These are phyloP conservation scores for Tipula unca DNA, from an alignment of 2,888 invertebrate genomes.

Conservation along the genomic window DNA sequence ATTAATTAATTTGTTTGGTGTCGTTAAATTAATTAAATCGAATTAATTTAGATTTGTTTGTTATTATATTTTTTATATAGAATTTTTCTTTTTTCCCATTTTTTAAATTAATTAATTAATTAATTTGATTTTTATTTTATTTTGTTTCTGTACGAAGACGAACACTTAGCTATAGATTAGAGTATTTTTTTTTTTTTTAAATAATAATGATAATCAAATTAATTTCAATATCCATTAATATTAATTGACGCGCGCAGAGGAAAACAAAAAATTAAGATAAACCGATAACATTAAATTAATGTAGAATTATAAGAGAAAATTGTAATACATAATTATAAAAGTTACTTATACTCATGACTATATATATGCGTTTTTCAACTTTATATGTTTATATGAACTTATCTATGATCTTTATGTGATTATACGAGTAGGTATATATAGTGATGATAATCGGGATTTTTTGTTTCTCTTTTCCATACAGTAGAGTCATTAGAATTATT, in stretches of 20 bases:
- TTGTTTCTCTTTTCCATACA: background rate
- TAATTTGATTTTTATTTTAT: background rate
- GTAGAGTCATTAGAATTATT: background rate
- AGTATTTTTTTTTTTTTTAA: background rate
- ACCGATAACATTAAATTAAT: background rate
- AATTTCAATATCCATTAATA: constrained; percentile 4
- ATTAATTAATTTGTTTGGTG: background rate
- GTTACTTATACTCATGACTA: no score
- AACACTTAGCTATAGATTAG: background rate
- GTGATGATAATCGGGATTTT: background rate
- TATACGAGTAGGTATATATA: background rate
- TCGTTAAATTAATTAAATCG: background rate
- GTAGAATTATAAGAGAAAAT: background rate
- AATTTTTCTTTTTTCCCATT: background rate
- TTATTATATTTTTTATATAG: no score
- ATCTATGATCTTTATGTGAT: background rate
- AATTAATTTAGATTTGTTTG: background rate
- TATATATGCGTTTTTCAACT: background rate
- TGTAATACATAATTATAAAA: background rate
- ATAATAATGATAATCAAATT: background rate
- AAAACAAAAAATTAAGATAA: background rate
- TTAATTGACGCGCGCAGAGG: background rate
- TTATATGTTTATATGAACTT: background rate
- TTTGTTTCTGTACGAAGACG: background rate
- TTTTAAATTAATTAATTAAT: background rate